Evolutionary conservation across 2,888 invertebrate genomes (phyloP), one percentile per base, ranked within the genome.

Genomic region (Aplocera efformata): DNA sequence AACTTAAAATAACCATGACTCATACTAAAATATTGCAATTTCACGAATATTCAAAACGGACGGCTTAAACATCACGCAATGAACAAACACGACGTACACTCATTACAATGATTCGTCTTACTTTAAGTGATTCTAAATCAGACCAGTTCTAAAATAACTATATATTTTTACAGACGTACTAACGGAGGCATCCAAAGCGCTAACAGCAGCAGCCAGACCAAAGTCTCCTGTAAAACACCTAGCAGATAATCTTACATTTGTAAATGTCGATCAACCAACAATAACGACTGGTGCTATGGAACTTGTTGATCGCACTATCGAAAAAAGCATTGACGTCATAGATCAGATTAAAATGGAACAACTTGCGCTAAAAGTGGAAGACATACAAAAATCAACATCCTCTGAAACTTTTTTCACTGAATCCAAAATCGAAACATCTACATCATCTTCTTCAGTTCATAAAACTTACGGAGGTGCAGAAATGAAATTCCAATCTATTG

Each of bases 281-380:
- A 72, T 86, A 21, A 90, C 89, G 0, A 89, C 76, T 34, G 90
- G 90, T 46, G 89, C 90, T 17, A 89, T 82, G 53, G 90, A 90
- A 60, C 67, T 90, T 20, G 90, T 90, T 7, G 90, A 90, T 59
- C 72, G 86, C 23, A 79, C 84, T 1, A 79, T 88, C 9, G 84
- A 86, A 63, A 86, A 80, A 46, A 85, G 85, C 35, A 76, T 82
- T 24, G 74, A 75, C 30, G 80, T 84, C 0, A 79, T 81, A 26
- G 79, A 80, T 49, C 81, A 88, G 69, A 82, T 82, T 20, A 80
- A 83, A 43, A 72, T 78, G 56, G 84, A 89, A 67, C 76, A 84
- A 44, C 60, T 79, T 11, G 85, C 84, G 6, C 79, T 79, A 1
- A 72, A 85, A 71, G 70, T 80, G 70, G 88, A 86, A 67, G 85